Evolutionary conservation across 2,113 vertebrate genomes (phyloP), one percentile per base, ranked within the genome.

Genomic region (Todiramphus saurophagus): DNA sequence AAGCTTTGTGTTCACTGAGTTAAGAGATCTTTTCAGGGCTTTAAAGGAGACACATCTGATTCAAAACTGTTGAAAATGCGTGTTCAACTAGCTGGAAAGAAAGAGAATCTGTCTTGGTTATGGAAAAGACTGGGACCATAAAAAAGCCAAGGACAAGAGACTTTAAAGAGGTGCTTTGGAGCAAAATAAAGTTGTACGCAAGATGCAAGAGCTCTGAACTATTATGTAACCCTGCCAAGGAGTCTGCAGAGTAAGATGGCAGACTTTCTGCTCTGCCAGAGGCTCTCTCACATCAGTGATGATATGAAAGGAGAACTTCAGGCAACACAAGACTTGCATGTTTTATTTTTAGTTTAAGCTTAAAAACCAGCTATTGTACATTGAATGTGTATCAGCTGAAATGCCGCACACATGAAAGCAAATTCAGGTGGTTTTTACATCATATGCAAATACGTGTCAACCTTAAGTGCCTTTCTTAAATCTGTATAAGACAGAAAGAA

Each of bases 11-110:
- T 44, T 86, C 62, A 19, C 76, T 30, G 28, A 35, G 51, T 72
- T 86, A 76, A 80, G 56, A 89, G 72, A 80, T 25, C 44, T 68
- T 76, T 90, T 77, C 44, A 92, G 43, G 39, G 56, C 35, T 95
- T 93, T 79, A 51, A 75, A 92, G 77, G 39, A 67, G 84, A 84
- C 79, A 73, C 30, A 10, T 89, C 72, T 90, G 46, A 94, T 77
- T 78, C 41, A 59, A 51, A 68, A 68, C 14, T 10, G 28, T 33
- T 72, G 62, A 30, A 74, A 64, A 76, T 67, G 79, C 80, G 46
- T 27, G 46, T 92, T 93, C 69, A 84, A 60, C 70, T 84, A 83
- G 66, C 44, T 70, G 73, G 37, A 62, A 85, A 89, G 56, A 95
- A 94, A 81, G 23, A 78, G 24, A 86, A 73, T 55, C 77, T 35